Evolutionary conservation across 2,113 vertebrate genomes (phyloP), one percentile per base, ranked within the genome.

Genomic region (Archocentrus centrarchus): DNA sequence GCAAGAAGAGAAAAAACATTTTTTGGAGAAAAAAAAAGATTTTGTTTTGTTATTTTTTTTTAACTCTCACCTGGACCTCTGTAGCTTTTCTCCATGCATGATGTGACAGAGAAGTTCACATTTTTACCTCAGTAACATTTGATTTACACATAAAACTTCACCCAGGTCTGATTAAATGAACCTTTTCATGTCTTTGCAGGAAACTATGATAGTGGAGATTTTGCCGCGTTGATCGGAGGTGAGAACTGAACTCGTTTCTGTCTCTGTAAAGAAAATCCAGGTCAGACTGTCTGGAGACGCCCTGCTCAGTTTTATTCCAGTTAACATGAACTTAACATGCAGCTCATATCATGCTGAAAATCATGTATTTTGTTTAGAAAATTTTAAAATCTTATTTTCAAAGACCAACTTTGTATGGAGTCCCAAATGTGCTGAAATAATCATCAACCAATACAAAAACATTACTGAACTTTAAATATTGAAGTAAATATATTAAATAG

Each of bases 161-260:
- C 15, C 24, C 3, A 11, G 5, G 6, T 73, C 50, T 70, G 15
- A 53, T 32, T 11, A 22, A 63, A 22, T n/a, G 3, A 41, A 55
- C 5, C 8, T 18, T 70, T 15, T 59, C 11, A 0, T 55, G 24
- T 66, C 17, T 78, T 84, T 30, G 7, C 87, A 92, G 90, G 6
- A 3, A 2, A 1, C 18, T 3, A 7, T 1, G 79, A 77, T 2
- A 7, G 41, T 4, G 90, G 30, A 64, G 35, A 27, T 5, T 44
- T 80, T 1, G 82, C 83, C 17, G 63, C 82, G 1, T 39, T 93
- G 7, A 79, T 88, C n/a, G 90, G 84, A 90, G 92, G 92, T 93
- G 24, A 88, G 81, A 66, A n/a, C 15, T 61, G 27, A 17, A 11
- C 30, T 20, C 11, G 20, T 39, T 32, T 59, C 3, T 41, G 30